Conservation (phyloP, 2,888 invertebrate species). For the Myopa tessellatipennis region DNA sequence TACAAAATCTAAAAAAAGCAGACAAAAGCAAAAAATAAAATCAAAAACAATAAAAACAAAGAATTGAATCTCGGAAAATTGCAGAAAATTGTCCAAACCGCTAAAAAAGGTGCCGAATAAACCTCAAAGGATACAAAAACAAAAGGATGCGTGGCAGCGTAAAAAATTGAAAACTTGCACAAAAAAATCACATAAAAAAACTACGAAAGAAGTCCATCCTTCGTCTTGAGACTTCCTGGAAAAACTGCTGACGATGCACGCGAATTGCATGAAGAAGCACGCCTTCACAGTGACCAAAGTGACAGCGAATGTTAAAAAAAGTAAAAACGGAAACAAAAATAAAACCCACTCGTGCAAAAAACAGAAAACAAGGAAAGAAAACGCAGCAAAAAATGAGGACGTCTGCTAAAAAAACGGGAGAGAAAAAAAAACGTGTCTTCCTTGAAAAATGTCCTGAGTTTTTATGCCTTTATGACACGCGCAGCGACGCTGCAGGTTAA, state of each 20-base stretch:
- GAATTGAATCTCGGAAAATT: neutral
- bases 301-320: neutral
- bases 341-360: too few relatives aligned
- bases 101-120: neutral
- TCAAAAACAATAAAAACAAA: neutral
- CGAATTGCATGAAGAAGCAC: slow-evolving; percentile 1
- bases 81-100: neutral
- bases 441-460: too few relatives aligned
- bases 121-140: slow-evolving; percentile 10
- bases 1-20: neutral
- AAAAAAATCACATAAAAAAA: neutral
- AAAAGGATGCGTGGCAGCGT: neutral
- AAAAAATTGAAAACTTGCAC: neutral
- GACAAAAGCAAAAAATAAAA: neutral
- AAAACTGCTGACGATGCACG: neutral
- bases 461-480: too few relatives aligned
- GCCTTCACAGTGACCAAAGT: neutral
- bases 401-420: too few relatives aligned
- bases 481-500: too few relatives aligned
- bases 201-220: neutral
- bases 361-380: too few relatives aligned
- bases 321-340: neutral
- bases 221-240: neutral
- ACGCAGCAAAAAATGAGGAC: too few relatives aligned
- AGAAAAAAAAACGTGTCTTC: too few relatives aligned